Evolutionary conservation across 2,888 invertebrate genomes (phyloP).

Genomic region (Elegia similella): DNA sequence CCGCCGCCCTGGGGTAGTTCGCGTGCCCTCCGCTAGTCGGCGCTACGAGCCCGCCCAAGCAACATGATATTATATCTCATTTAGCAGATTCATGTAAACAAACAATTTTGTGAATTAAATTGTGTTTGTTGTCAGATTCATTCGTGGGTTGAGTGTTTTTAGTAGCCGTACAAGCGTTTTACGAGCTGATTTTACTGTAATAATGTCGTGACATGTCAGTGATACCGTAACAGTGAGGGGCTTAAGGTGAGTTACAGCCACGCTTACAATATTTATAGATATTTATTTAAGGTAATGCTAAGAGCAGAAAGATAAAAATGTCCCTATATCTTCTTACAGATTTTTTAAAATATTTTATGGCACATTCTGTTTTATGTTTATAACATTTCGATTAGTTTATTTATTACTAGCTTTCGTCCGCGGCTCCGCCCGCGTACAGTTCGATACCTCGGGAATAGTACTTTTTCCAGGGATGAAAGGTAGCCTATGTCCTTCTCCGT

Average conservation of each 20-base stretch:
- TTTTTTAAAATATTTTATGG: too few species aligned
- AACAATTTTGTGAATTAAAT: constrained; percentile 53
- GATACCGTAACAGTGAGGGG: constrained; percentile 29
- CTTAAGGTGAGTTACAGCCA: constrained; percentile 44
- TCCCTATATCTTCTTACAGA: too few species aligned
- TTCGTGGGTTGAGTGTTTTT: constrained; percentile 40
- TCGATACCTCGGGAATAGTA: too few species aligned
- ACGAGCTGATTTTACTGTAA: constrained; percentile 21
- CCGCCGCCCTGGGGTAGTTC: constrained; percentile 59
- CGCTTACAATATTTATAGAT: constrained; percentile 19
- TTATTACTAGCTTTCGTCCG: too few species aligned
- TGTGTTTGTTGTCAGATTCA: constrained; percentile 32
- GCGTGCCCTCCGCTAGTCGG: constrained; percentile 67
- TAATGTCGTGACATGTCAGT: constrained; percentile 18
- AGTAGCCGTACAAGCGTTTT: constrained; percentile 25
- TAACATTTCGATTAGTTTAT: too few species aligned
- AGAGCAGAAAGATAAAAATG: too few species aligned
- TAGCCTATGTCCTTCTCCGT: too few species aligned
- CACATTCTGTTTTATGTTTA: too few species aligned
- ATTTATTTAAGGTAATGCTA: neutral
- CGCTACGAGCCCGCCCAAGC: constrained; percentile 71
- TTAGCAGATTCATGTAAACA: constrained; percentile 71
- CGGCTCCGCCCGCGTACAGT: too few species aligned
- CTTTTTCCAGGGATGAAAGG: too few species aligned
- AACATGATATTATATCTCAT: constrained; percentile 61